phyloP scores from a whole-genome alignment of 2,797 vertebrate species.

The Acrossocheilus wenchowensis region DNA sequence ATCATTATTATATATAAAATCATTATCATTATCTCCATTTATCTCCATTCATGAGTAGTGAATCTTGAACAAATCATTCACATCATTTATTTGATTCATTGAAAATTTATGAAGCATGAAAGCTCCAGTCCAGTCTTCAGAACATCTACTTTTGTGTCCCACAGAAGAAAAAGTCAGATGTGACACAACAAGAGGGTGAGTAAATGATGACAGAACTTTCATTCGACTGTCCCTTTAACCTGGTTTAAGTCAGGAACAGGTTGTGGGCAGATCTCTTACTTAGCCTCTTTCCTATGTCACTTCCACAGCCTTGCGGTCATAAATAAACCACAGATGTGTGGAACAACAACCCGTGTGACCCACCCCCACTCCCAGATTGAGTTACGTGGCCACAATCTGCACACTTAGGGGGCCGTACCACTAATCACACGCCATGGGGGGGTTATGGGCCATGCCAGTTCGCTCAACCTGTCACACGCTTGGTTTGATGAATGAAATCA shows the following conservation, averaged over 20 bases:
- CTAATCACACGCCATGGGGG: constrained; percentile 67
- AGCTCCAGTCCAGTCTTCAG: not conserved
- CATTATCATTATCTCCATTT: too few relatives aligned
- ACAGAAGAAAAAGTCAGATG: not conserved
- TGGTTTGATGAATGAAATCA: constrained; percentile 75
- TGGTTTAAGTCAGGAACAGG: constrained; percentile 40
- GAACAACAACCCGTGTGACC: constrained; percentile 51
- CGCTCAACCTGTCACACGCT: constrained; percentile 61
- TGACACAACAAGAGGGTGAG: not conserved
- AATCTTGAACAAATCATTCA: constrained; percentile 9
- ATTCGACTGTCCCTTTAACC: constrained; percentile 29
- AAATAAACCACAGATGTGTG: constrained; percentile 63
- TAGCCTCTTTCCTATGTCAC: constrained; percentile 61
- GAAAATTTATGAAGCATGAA: not conserved
- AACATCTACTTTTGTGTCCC: not conserved
- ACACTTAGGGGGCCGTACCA: constrained; percentile 71
- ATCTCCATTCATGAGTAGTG: too few relatives aligned
- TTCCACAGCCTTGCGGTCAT: constrained; percentile 52
- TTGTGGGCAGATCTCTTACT: constrained; percentile 27
- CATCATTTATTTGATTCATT: not conserved
- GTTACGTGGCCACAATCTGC: constrained; percentile 77
- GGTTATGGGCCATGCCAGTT: constrained; percentile 51
- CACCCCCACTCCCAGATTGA: constrained; percentile 66
- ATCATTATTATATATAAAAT: too few relatives aligned
- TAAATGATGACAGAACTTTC: constrained; percentile 24